These are phyloP conservation scores for Tringa solitaria DNA, from an alignment of 2,113 vertebrate species.

Conservation along the genomic window DNA sequence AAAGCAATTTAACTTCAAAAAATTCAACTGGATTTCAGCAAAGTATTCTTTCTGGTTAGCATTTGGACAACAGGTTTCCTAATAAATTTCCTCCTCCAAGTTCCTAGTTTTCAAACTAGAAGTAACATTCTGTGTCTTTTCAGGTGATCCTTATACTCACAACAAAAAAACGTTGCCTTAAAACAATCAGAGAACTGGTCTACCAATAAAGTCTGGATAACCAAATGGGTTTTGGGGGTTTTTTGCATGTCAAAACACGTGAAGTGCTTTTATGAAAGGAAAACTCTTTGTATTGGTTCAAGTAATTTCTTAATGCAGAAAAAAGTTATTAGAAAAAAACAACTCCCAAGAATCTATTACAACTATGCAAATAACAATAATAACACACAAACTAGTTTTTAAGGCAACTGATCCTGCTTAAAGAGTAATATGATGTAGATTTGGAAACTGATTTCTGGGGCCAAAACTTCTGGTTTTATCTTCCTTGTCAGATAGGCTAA, in stretches of 20 bases:
- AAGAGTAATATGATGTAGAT: neutral
- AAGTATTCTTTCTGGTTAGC: neutral
- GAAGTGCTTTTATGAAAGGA: neutral
- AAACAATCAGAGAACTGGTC: neutral
- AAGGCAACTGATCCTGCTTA: neutral
- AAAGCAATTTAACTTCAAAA: neutral
- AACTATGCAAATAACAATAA: neutral
- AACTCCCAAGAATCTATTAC: neutral
- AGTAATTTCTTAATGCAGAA: neutral
- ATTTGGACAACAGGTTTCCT: neutral
- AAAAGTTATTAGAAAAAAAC: neutral
- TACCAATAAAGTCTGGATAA: neutral
- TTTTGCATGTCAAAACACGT: neutral
- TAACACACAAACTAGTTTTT: neutral
- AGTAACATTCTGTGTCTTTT: neutral
- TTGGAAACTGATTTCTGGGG: neutral
- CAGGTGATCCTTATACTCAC: neutral
- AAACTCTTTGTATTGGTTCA: neutral
- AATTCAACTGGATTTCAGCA: neutral
- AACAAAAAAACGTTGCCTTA: neutral
- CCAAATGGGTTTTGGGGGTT: neutral
- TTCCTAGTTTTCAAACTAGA: neutral
- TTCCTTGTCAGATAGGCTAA: neutral
- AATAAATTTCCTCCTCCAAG: neutral
- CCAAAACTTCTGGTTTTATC: neutral